Evolutionary conservation across 37 sponge, comb jelly and placozoan species (phyloP), one percentile per base, ranked within the genome.

Genomic region (Bolinopsis microptera): DNA sequence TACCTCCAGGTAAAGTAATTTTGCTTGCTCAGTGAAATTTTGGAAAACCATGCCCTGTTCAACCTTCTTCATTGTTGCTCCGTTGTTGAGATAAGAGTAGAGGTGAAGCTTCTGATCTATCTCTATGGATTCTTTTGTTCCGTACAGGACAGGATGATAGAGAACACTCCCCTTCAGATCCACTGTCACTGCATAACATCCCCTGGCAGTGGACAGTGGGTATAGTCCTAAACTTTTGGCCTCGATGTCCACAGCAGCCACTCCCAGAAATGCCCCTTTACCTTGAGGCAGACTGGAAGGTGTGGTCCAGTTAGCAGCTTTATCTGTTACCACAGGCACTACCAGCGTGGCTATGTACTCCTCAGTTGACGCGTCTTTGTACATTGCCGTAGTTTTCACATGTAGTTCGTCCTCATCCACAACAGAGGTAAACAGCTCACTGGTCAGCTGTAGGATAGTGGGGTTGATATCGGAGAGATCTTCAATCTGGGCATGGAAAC

Each of bases 41-140:
- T 86, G 90, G 28, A 39, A 86, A 13, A 86, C 90, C 48, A 86
- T 3, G 28, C 90, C 61, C 90, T 86, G 13, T 38, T 86, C 90
- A 0, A 86, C 90, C 26, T 16, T 16, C 61, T 86, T 39, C 90
- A 86, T 86, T 38, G 90, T 86, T 0, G 26, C 25, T 22, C 90
- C 90, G 13, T 28, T 24, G 22, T 40, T 27, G 0, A 86, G 30
- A 48, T 41, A 86, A 13, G 90, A 86, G 90, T 86, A 86, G 1
- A 86, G 90, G 30, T 86, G 90, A n/a, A 86, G 90, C 22, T 86
- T 86, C 90, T 86, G 90, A 30, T 86, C 90, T 22, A 86, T 28
- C 18, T 86, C 90, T 36, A 86, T 86, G 28, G 2, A 3, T 24
- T 41, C 35, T 48, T 39, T 86, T 22, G 30, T 40, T 2, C 30